Conservation (phyloP, 1,140 invertebrate genomes). For the Ctenoplectra terminalis region DNA sequence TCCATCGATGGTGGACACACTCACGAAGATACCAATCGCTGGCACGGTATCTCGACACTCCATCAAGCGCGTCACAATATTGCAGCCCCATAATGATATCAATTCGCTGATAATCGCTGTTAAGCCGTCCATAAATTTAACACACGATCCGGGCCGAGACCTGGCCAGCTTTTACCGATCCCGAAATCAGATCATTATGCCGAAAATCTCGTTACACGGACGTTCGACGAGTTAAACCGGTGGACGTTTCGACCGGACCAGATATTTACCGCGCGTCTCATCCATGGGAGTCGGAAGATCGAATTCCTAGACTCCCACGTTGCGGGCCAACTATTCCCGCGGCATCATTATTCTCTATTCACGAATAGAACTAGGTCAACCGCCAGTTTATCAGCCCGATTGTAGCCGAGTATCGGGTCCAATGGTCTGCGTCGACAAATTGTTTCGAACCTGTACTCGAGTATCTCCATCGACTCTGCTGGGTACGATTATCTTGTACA, state of each 20-base stretch:
- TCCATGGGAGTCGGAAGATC: conserved; percentile 49
- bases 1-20: background rate
- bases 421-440: conserved; percentile 17
- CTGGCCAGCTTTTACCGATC: conserved; percentile 49
- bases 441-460: conserved; percentile 2
- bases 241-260: background rate
- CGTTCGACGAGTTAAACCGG: conserved; percentile 26
- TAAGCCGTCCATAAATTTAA: conserved; percentile 68
- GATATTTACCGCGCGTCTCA: conserved; percentile 17
- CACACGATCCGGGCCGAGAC: conserved; percentile 8
- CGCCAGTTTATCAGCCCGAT: conserved; percentile 45
- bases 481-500: too few species aligned
- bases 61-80: conserved; percentile 50
- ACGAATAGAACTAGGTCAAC: conserved; percentile 37
- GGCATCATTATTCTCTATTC: conserved; percentile 54
- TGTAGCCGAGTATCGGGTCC: conserved; percentile 20
- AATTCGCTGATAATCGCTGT: conserved; percentile 61
- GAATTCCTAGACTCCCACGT: conserved; percentile 44
- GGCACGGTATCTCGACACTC: conserved; percentile 4
- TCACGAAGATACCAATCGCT: conserved; percentile 11
- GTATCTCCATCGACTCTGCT: too few species aligned
- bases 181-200: conserved; percentile 28
- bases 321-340: conserved; percentile 4
- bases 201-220: conserved; percentile 52
- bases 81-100: conserved; percentile 45